Base-by-base conservation (phyloP, 2,113 vertebrate genomes). In the Lontra canadensis region DNA sequence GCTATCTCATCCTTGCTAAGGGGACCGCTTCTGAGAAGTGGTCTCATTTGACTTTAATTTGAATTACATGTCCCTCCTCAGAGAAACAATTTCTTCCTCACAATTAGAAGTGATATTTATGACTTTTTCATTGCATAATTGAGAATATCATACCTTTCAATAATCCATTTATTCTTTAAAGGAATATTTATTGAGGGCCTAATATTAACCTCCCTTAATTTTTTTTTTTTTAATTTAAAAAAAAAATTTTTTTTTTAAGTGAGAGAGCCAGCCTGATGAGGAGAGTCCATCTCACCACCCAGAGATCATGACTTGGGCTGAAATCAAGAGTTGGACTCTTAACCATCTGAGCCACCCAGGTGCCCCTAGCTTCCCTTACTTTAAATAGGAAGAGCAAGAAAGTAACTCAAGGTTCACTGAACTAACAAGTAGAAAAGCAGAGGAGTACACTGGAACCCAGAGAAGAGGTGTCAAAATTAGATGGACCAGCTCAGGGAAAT, bases 131-230 rank as follows among this genome's bases (percentile, higher is more conserved):
- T 74, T 76, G 8, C 20, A 82, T 78, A 87, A 81, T 67, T 93
- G 44, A 93, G 69, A 92, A 90, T 86, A 63, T n/a, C 71, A 81
- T 90, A 25, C 20, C 26, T 95, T 96, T 86, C 26, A 96, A 69
- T 71, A 87, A 78, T 73, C 47, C 11, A 23, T 67, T 93, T 95
- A 96, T 87, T 89, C 18, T 39, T 88, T 96, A 36, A 69, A 69
- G 47, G 23, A 85, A n/a, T 97, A 52, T 67, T 84, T 92, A 80
- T 76, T 59, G 61, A 93, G 61, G 7, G 8, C 5, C 69, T 93
- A 61, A 76, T 90, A 49, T 17, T 44, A 90, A 69, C 63, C 44
- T 90, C 29, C 25, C 14, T 26, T 71, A 21, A n/a, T 82, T 91
- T 71, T 65, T 49, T 25, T 23, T 59, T 59, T 15, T 52, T 57